Evolutionary conservation across 2,888 invertebrate species (phyloP).

Genomic region (Leucania comma): DNA sequence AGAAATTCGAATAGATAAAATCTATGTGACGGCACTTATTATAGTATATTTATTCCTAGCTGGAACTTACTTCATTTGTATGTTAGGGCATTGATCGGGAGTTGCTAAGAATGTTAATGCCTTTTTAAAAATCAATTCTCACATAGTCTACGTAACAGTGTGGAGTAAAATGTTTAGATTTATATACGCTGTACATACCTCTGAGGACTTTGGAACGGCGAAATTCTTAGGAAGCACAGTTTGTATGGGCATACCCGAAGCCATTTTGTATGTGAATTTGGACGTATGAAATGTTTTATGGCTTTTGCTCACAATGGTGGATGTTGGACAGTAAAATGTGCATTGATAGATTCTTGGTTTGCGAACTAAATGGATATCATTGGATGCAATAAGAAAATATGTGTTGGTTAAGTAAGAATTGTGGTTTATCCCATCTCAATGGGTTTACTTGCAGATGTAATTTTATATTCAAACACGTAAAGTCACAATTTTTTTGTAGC

Average conservation of each 20-base stretch:
- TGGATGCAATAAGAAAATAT: background rate
- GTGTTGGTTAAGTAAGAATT: background rate
- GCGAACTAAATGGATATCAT: conserved; percentile 3
- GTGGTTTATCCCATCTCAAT: background rate
- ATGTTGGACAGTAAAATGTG: conserved; percentile 44
- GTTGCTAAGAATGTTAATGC: conserved; percentile 61
- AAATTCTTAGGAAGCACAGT: conserved; percentile 46
- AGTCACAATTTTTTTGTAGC: no score
- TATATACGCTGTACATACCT: conserved; percentile 48
- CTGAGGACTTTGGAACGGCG: conserved; percentile 26
- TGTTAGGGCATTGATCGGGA: conserved; percentile 49
- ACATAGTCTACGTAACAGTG: conserved; percentile 42
- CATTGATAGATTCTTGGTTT: conserved; percentile 54
- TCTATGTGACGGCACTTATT: conserved; percentile 29
- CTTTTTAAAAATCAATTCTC: conserved; percentile 66
- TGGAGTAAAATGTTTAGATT: conserved; percentile 47
- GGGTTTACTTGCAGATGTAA: background rate
- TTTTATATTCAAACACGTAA: no score
- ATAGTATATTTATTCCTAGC: conserved; percentile 24
- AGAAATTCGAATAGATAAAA: conserved; percentile 43
- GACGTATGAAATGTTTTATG: conserved; percentile 50
- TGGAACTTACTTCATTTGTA: conserved; percentile 60
- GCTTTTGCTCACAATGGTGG: conserved; percentile 39
- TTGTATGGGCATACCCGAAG: conserved; percentile 28
- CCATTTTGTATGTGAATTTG: conserved; percentile 45